Conservation (phyloP, 2,888 invertebrate species). For the Sesia apiformis region DNA sequence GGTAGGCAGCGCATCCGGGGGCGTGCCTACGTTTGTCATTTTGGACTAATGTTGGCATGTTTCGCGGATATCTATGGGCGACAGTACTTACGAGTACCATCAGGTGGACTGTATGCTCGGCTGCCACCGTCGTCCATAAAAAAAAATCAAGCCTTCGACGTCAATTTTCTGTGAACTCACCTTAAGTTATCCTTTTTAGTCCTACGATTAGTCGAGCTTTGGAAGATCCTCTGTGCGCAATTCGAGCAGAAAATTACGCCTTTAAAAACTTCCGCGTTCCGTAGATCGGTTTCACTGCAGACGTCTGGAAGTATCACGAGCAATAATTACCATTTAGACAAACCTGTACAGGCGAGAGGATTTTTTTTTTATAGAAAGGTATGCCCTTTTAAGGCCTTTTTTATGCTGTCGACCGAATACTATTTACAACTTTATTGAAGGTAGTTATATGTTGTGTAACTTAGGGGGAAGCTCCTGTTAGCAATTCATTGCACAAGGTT, state of each 20-base stretch:
- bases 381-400: too few species aligned
- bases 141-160: not conserved
- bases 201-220: constrained; percentile 33
- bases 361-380: not conserved
- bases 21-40: too few species aligned
- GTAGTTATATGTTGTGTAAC: too few species aligned
- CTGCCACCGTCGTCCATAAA: not conserved
- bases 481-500: too few species aligned
- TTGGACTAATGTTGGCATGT: too few species aligned
- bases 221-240: constrained; percentile 52
- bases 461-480: too few species aligned
- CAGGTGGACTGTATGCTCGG: not conserved
- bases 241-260: constrained; percentile 52
- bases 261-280: constrained; percentile 45
- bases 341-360: not conserved
- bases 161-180: not conserved
- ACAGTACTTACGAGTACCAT: too few species aligned
- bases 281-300: constrained; percentile 48
- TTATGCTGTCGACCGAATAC: too few species aligned
- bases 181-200: constrained; percentile 15
- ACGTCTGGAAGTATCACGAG: constrained; percentile 28
- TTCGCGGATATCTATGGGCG: too few species aligned
- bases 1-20: too few species aligned
- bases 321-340: not conserved
- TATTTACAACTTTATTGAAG: too few species aligned